These are phyloP conservation scores for Cherax quadricarinatus DNA, from an alignment of 1,140 invertebrate genomes.

Conservation along the genomic window DNA sequence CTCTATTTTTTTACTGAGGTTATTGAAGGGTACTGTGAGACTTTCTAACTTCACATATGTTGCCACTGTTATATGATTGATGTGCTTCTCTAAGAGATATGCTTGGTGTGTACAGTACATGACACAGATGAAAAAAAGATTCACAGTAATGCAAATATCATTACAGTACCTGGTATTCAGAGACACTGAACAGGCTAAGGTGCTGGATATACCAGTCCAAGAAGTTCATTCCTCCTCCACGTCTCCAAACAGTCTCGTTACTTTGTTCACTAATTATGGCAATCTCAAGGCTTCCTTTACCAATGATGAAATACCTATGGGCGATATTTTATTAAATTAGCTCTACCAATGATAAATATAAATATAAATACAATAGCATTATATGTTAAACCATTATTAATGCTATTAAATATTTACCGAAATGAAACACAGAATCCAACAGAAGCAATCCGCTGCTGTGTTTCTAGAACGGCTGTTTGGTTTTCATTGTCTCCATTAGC, in stretches of 20 bases:
- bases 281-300: not conserved
- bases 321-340: not conserved
- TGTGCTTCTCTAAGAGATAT: no score
- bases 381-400: not conserved
- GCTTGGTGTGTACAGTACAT: no score
- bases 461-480: slow-evolving; percentile 32
- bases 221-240: slow-evolving; percentile 18
- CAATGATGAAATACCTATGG: slow-evolving; percentile 40
- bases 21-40: no score
- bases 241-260: slow-evolving; percentile 19
- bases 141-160: not conserved
- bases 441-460: slow-evolving; percentile 12
- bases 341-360: not conserved
- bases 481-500: not conserved
- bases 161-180: slow-evolving; percentile 29
- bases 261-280: not conserved
- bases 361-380: no score
- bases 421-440: slow-evolving; percentile 55
- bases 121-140: no score
- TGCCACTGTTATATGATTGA: no score
- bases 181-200: not conserved
- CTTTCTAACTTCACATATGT: no score
- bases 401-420: slow-evolving; percentile 8
- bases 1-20: no score
- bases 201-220: slow-evolving; percentile 48